Conservation (phyloP, 2,797 vertebrate genomes). For the Telmatherina bonti region DNA sequence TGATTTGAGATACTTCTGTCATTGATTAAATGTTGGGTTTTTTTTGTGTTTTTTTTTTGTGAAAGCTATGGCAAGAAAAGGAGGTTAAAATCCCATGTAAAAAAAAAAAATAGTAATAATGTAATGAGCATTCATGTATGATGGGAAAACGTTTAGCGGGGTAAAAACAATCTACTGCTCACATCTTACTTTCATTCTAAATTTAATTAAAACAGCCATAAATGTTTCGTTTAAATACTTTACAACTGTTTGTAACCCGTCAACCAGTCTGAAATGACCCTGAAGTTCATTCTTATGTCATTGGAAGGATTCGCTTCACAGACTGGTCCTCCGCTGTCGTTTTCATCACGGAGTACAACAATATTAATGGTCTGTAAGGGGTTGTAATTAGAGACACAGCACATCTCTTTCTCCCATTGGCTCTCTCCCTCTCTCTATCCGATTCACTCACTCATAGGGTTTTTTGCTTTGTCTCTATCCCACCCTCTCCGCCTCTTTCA, state of each 20-base stretch:
- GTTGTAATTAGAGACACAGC: slow-evolving; percentile 51
- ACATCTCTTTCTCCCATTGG: slow-evolving; percentile 38
- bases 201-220: neutral
- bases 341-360: slow-evolving; percentile 29
- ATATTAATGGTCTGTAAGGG: slow-evolving; percentile 35
- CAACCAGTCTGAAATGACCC: neutral
- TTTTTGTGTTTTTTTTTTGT: too few relatives aligned
- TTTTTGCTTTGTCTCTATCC: slow-evolving; percentile 50
- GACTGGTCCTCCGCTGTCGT: slow-evolving; percentile 3
- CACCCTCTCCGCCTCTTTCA: slow-evolving; percentile 38
- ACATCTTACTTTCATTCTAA: neutral
- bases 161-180: too few relatives aligned
- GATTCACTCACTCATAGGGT: slow-evolving; percentile 49
- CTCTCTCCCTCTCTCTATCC: slow-evolving; percentile 35
- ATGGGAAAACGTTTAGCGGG: neutral
- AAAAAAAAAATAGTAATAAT: neutral
- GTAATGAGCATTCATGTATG: neutral
- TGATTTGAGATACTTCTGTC: neutral
- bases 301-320: neutral
- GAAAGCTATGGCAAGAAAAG: neutral
- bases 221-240: neutral
- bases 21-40: neutral
- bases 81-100: too few relatives aligned
- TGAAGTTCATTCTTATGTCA: neutral
- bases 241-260: neutral